Evolutionary conservation across 2,113 vertebrate species (phyloP).

Genomic region (Rhadina sibilatrix): DNA sequence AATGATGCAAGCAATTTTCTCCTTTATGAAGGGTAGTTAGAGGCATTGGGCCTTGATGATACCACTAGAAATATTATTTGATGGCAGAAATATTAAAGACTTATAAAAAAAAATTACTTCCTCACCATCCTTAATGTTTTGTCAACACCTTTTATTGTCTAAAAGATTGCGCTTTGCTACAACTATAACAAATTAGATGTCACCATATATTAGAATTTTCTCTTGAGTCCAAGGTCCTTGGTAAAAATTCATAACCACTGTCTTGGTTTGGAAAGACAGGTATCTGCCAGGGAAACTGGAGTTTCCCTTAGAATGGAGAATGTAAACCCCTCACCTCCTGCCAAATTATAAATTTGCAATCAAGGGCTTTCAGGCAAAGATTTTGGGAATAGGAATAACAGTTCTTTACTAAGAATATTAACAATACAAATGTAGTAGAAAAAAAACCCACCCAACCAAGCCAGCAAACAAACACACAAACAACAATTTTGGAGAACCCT

Average conservation of each 20-base stretch:
- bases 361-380: too few relatives aligned
- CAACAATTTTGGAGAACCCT: too few relatives aligned
- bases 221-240: background rate
- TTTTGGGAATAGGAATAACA: too few relatives aligned
- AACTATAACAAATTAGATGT: background rate
- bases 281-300: too few relatives aligned
- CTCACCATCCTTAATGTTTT: background rate
- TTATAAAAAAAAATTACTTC: background rate
- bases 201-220: background rate
- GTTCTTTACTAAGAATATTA: too few relatives aligned
- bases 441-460: too few relatives aligned
- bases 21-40: background rate
- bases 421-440: too few relatives aligned
- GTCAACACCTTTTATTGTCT: background rate
- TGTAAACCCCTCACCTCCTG: too few relatives aligned
- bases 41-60: background rate
- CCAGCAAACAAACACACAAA: too few relatives aligned
- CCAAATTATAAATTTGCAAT: too few relatives aligned
- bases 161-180: background rate
- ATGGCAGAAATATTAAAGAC: background rate
- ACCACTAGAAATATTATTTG: background rate
- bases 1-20: constrained; percentile 29
- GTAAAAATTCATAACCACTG: background rate
- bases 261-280: too few relatives aligned
- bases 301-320: too few relatives aligned